Conservation (phyloP, 2,113 vertebrate species). For the Speoplatyrhinus poulsoni region DNA sequence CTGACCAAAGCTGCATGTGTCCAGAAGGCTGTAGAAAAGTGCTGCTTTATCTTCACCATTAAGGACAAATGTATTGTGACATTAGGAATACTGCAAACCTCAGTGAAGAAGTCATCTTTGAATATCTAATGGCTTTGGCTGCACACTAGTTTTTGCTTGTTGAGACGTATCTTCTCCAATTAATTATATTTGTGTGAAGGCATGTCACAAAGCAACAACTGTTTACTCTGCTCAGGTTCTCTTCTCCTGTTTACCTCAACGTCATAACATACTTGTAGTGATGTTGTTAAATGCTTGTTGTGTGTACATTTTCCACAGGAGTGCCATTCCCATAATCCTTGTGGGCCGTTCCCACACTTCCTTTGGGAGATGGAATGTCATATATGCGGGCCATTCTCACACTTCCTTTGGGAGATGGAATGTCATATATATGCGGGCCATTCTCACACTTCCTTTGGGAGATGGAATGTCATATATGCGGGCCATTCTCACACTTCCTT, state of each 20-base stretch:
- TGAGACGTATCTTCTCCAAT: not conserved
- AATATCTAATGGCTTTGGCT: conserved; percentile 2
- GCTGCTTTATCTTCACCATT: conserved; percentile 20
- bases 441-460: conserved; percentile 49
- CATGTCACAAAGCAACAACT: too few relatives aligned
- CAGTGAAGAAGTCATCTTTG: conserved; percentile 25
- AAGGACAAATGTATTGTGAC: not conserved
- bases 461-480: conserved; percentile 58
- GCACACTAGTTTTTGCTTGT: not conserved
- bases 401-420: conserved; percentile 56
- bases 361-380: conserved; percentile 64
- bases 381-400: conserved; percentile 38
- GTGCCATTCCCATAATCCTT: conserved; percentile 20
- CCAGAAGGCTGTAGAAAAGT: conserved; percentile 38
- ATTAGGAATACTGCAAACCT: conserved; percentile 27
- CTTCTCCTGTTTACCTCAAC: not conserved
- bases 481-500: conserved; percentile 48
- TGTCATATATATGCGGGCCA: conserved; percentile 49
- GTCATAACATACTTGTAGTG: not conserved
- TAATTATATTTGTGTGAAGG: not conserved
- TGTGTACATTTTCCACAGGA: conserved; percentile 31
- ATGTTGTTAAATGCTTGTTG: conserved; percentile 25
- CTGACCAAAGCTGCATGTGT: conserved; percentile 56
- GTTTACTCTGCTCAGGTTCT: not conserved
- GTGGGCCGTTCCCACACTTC: conserved; percentile 43